phyloP scores from a whole-genome alignment of 1,140 invertebrate genomes.

The Oncopeltus fasciatus region DNA sequence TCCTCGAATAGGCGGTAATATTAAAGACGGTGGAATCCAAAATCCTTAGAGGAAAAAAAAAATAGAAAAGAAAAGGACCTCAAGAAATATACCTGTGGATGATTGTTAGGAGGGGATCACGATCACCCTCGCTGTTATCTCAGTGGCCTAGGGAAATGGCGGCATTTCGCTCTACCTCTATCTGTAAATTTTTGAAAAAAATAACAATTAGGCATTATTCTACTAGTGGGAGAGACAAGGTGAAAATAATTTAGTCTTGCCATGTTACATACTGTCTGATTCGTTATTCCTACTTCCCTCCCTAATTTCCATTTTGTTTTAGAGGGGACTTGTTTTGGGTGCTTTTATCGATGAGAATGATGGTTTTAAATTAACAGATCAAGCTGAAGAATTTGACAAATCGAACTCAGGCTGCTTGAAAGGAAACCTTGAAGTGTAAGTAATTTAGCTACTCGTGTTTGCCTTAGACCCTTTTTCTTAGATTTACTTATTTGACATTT shows the following conservation, averaged over 20 bases:
- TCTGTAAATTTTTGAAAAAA: background rate
- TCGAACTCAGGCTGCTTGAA: slow-evolving; percentile 5
- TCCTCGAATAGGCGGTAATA: too few relatives aligned
- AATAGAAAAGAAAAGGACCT: too few relatives aligned
- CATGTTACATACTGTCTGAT: too few relatives aligned
- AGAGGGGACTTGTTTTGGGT: slow-evolving; percentile 41
- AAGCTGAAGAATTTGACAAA: slow-evolving; percentile 29
- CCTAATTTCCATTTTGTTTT: too few relatives aligned
- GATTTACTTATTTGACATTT: background rate
- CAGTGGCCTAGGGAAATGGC: slow-evolving; percentile 13
- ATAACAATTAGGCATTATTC: background rate
- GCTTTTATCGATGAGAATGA: slow-evolving; percentile 35
- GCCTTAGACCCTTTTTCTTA: background rate
- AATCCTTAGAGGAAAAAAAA: too few relatives aligned
- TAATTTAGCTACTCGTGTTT: background rate
- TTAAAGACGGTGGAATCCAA: too few relatives aligned
- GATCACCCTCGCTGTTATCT: too few relatives aligned
- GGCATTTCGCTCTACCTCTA: background rate
- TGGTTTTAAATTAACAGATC: slow-evolving; percentile 33
- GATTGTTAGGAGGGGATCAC: too few relatives aligned
- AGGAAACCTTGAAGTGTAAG: slow-evolving; percentile 20
- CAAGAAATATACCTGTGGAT: too few relatives aligned
- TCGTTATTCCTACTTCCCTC: too few relatives aligned
- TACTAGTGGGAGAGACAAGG: background rate
- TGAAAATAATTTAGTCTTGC: background rate